Evolutionary conservation across 2,113 vertebrate species (phyloP).

Genomic region (Cyanoramphus novaezelandiae): DNA sequence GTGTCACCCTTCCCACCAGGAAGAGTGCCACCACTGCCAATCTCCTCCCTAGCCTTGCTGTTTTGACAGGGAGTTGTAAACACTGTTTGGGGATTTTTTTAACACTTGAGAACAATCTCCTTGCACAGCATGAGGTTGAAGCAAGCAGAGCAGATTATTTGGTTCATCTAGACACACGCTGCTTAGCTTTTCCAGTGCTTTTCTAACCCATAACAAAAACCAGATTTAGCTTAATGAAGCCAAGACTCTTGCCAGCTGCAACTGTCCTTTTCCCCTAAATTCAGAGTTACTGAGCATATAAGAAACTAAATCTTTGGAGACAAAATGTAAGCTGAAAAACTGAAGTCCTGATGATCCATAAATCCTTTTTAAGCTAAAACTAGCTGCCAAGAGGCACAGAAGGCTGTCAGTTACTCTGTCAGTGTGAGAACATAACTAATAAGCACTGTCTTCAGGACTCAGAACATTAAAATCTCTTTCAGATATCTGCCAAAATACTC

Average conservation of each 20-base stretch:
- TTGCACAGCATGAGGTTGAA: background rate
- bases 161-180: background rate
- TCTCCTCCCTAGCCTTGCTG: background rate
- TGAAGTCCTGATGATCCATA: background rate
- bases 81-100: background rate
- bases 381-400: background rate
- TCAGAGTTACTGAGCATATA: background rate
- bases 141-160: background rate
- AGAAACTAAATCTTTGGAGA: background rate
- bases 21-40: background rate
- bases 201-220: background rate
- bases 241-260: background rate
- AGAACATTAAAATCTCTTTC: background rate
- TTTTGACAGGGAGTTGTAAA: background rate
- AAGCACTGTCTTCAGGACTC: background rate
- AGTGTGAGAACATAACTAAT: background rate
- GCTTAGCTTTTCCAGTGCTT: slow-evolving; percentile 1
- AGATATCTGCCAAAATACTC: background rate
- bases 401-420: background rate
- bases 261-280: background rate
- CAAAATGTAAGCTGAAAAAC: background rate
- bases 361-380: background rate
- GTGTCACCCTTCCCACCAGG: background rate
- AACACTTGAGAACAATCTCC: slow-evolving; percentile 1
- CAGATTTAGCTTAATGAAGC: background rate